Evolutionary conservation across 1,140 invertebrate genomes (phyloP), one percentile per base, ranked within the genome.

Genomic region (Trachymyrmex septentrionalis): DNA sequence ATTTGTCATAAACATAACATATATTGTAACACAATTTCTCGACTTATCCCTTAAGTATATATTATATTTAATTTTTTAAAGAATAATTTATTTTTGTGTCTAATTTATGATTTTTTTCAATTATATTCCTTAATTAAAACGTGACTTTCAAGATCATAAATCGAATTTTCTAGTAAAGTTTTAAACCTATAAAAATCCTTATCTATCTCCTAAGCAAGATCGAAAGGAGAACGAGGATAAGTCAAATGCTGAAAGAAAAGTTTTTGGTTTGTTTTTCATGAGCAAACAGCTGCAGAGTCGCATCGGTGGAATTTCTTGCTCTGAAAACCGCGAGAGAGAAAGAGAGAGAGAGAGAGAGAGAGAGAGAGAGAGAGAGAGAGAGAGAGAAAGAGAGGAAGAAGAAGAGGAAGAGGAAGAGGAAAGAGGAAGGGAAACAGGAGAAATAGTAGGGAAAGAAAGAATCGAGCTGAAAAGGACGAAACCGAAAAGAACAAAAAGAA

Each of bases 221-320:
- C 63, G 57, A 38, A 61, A 75, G 16, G 9, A 21, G 57, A 66
- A 59, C 19, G 38, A 38, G 55, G 71, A 27, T 75, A 84, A 84
- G 81, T 80, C 72, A 55, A 77, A 86, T 21, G 44, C n/a, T 78
- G 59, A 59, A 59, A 50, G 61, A 69, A 87, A 90, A 90, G 80
- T 90, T 90, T 57, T 85, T 24, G 86, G 90, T 92, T 91, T 92
- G 87, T 91, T 92, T 93, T 92, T 90, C 84, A 55, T 81, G 88
- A 88, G 88, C 88, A 92, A 91, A 93, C 87, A 88, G 76, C 85
- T 69, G 66, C 64, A 34, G 61, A 87, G 88, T 77, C 69, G 61
- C 69, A 87, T 86, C 73, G 87, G 64, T 57, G 64, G 38, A 86
- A 38, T 86, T 90, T 92, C 63, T 50, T 67, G 24, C 48, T 67